Base-by-base conservation (phyloP, 2,113 vertebrate genomes). In the Meles meles region DNA sequence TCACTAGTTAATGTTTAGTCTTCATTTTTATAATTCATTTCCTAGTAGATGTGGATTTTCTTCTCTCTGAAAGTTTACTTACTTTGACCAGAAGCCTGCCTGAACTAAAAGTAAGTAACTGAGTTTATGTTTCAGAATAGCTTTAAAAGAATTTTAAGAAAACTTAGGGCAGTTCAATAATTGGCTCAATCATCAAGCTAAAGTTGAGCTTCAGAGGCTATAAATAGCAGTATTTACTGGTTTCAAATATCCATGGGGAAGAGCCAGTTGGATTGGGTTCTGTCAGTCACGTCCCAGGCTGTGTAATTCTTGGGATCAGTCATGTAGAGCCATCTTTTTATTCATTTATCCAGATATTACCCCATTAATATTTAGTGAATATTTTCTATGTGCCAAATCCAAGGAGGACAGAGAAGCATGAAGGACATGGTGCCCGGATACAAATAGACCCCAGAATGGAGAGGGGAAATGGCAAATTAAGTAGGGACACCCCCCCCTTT, bases 81-180 rank as follows among this genome's bases (percentile, higher is more conserved):
- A 27, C n/a, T 37, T 91, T 86, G 18, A 77, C 3, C 79, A 85
- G 63, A 93, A 95, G 44, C 20, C n/a, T 93, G 57, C 44, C 44
- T 49, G 21, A 90, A 57, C 25, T 81, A 67, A 90, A 85, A 67
- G 52, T 63, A 95, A 77, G 79, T 49, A 92, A 85, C 29, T 49
- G 34, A 90, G 37, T 37, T 91, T 80, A 61, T 74, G 44, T 93
- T 97, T 96, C 79, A 93, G 93, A 97, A 96, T 89, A 81, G 52
- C 81, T 94, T 92, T 72, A 95, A 91, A 49, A 96, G 29, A 92
- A 39, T 92, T 95, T 84, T 65, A 92, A 80, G 90, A 90, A 93
- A 82, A 92, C 79, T 81, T 94, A 42, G 13, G 67, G 61, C 34
- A 80, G 29, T 88, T 63, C 13, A 83, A 42, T 86, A 86, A 92